phyloP scores from a whole-genome alignment of 2,113 vertebrate species.

The Seriola aureovittata region DNA sequence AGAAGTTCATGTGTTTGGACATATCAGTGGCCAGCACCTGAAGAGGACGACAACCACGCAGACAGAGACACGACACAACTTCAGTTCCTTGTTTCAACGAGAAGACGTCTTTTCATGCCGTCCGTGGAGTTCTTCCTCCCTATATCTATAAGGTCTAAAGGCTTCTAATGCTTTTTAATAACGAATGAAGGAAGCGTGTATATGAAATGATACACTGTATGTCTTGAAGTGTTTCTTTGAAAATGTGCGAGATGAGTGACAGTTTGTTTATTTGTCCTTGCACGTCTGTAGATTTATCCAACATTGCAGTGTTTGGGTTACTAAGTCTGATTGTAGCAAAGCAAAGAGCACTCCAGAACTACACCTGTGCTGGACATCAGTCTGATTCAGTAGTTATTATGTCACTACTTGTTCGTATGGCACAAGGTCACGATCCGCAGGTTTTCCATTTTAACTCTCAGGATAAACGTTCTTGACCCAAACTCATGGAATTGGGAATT shows the following conservation, averaged over 20 bases:
- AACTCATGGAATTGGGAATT: neutral
- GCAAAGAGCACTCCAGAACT: too few species aligned
- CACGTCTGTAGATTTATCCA: too few species aligned
- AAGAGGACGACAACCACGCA: conserved; percentile 4
- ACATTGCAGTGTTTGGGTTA: too few species aligned
- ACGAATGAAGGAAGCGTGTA: too few species aligned
- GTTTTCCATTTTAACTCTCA: too few species aligned
- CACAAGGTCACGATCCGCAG: neutral
- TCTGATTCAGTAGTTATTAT: neutral
- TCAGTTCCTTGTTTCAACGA: neutral
- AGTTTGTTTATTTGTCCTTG: too few species aligned
- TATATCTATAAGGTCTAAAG: too few species aligned
- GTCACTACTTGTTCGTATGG: neutral
- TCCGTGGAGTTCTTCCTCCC: too few species aligned
- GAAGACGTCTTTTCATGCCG: neutral
- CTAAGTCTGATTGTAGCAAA: too few species aligned
- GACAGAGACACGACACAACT: neutral
- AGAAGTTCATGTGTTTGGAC: conserved; percentile 96
- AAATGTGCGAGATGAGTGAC: neutral
- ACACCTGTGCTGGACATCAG: neutral
- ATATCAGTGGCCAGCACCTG: conserved; percentile 95
- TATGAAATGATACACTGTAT: neutral
- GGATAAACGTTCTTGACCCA: neutral
- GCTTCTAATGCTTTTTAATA: too few species aligned
- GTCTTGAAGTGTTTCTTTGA: too few species aligned